phyloP scores from a whole-genome alignment of 1,140 invertebrate species.

The Solenopsis fugax region DNA sequence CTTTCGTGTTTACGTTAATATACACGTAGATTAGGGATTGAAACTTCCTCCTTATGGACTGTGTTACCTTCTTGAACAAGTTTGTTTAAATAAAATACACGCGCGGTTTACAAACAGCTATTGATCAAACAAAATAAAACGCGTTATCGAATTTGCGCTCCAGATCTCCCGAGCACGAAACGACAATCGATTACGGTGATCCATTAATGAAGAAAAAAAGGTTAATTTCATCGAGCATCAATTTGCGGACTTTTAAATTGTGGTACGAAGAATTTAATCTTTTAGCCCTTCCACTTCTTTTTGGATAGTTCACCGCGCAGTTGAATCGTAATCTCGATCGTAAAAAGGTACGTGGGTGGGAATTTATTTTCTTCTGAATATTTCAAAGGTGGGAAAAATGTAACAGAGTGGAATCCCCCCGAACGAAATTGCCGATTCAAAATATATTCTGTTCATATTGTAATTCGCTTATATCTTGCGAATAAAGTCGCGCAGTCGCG shows the following conservation, averaged over 20 bases:
- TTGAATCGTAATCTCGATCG: background rate
- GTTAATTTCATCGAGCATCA: background rate
- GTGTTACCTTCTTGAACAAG: background rate
- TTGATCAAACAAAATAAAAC: background rate
- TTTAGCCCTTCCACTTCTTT: background rate
- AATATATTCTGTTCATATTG: background rate
- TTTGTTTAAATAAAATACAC: background rate
- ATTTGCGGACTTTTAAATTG: background rate
- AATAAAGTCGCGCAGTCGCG: background rate
- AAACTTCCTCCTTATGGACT: background rate
- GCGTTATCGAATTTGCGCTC: background rate
- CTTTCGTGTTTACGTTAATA: background rate
- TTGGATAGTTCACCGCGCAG: background rate
- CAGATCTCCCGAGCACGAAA: background rate
- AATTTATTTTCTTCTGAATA: constrained; percentile 23
- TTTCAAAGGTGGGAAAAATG: background rate
- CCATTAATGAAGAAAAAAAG: constrained; percentile 25
- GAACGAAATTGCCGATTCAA: background rate
- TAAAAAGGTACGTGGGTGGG: background rate
- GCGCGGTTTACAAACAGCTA: no score
- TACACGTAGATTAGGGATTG: background rate
- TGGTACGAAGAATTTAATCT: constrained; percentile 10
- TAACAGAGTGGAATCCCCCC: background rate
- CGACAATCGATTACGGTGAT: background rate
- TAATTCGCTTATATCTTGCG: background rate